These are phyloP conservation scores for Penelope pileata DNA, from an alignment of 2,113 vertebrate genomes.

Conservation along the genomic window DNA sequence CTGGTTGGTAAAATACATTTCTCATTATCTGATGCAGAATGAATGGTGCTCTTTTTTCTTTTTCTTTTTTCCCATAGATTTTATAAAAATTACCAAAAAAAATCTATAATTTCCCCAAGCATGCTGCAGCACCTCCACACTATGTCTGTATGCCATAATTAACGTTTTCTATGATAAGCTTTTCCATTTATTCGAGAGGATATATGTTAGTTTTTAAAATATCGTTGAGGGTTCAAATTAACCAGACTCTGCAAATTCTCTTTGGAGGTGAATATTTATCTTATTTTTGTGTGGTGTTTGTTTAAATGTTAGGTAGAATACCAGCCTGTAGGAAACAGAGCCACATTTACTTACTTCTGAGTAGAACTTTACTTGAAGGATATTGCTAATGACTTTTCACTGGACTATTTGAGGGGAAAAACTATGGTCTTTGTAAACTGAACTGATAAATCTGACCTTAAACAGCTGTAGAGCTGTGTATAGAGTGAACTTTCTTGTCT, in stretches of 20 bases:
- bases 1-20: constrained; percentile 88
- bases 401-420: not conserved
- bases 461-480: not conserved
- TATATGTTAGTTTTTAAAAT: constrained; percentile 18
- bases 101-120: constrained; percentile 20
- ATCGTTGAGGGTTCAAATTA: not conserved
- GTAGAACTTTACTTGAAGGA: not conserved
- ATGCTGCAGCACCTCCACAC: not conserved
- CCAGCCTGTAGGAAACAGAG: not conserved
- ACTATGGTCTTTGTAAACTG: not conserved
- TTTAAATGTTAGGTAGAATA: not conserved
- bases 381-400: not conserved
- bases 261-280: not conserved
- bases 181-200: not conserved
- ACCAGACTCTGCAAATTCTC: not conserved
- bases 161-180: constrained; percentile 45
- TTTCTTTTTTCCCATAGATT: not conserved
- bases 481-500: not conserved
- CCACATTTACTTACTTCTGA: not conserved
- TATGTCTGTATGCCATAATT: constrained; percentile 30
- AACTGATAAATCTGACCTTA: not conserved
- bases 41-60: not conserved
- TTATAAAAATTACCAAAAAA: constrained; percentile 43
- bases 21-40: constrained; percentile 86
- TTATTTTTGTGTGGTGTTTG: not conserved